These are phyloP conservation scores for Anoncus sp. DNA, from an alignment of 2,888 invertebrate genomes.

Conservation along the genomic window DNA sequence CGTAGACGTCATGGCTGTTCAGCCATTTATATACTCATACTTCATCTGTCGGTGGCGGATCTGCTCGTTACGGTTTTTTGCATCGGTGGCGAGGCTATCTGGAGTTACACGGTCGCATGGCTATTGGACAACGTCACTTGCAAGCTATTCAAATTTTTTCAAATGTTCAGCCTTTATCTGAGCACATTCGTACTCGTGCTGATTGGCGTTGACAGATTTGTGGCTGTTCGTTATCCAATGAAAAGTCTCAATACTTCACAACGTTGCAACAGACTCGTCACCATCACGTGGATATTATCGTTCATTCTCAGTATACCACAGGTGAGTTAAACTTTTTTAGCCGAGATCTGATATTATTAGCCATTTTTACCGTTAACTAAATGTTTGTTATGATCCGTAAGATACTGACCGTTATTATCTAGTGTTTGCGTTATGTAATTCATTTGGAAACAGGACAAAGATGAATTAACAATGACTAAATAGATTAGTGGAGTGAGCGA, in stretches of 20 bases:
- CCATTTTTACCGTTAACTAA: too few species aligned
- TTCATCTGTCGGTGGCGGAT: slow-evolving; percentile 93
- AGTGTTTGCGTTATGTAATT: too few species aligned
- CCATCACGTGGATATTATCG: slow-evolving; percentile 89
- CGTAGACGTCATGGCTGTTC: slow-evolving; percentile 87
- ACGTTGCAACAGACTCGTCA: slow-evolving; percentile 88
- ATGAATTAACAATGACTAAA: too few species aligned
- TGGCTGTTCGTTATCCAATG: slow-evolving; percentile 93
- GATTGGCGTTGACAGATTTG: slow-evolving; percentile 92
- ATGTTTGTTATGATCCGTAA: too few species aligned
- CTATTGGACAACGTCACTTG: slow-evolving; percentile 90
- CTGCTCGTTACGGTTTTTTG: slow-evolving; percentile 92
- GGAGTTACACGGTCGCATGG: slow-evolving; percentile 93
- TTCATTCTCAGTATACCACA: slow-evolving; percentile 91
- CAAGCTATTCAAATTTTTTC: slow-evolving; percentile 91
- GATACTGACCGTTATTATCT: too few species aligned
- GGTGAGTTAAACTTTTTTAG: slow-evolving; percentile 85
- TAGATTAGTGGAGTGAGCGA: too few species aligned
- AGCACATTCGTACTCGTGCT: slow-evolving; percentile 93
- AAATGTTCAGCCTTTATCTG: slow-evolving; percentile 92
- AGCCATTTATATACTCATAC: slow-evolving; percentile 90
- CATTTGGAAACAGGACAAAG: too few species aligned
- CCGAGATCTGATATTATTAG: not conserved
- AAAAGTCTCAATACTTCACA: slow-evolving; percentile 86
- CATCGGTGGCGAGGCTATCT: slow-evolving; percentile 91